phyloP scores from a whole-genome alignment of 1,140 invertebrate species.

The Conus ventricosus region DNA sequence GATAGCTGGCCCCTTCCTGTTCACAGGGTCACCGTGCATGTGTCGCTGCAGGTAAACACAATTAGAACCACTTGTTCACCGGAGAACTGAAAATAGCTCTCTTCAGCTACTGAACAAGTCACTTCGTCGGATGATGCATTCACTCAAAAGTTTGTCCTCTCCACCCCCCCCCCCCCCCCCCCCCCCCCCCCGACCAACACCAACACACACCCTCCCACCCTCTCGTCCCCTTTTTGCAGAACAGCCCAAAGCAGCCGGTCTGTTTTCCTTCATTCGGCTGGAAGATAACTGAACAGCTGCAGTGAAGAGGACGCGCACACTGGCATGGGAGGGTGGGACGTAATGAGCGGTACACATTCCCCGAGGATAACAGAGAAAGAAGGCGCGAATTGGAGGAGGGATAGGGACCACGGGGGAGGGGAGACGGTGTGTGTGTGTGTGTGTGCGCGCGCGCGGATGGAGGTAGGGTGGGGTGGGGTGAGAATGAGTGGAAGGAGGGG shows the following conservation, averaged over 20 bases:
- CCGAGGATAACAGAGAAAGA: slow-evolving; percentile 15
- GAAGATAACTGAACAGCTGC: not conserved
- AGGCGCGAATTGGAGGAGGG: not conserved
- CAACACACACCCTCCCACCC: slow-evolving; percentile 18
- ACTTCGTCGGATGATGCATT: too few species aligned
- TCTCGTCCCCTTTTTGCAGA: too few species aligned
- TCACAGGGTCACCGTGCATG: too few species aligned
- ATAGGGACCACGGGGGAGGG: slow-evolving; percentile 2
- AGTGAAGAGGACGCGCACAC: not conserved
- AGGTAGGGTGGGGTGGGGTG: too few species aligned
- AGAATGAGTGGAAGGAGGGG: slow-evolving; percentile 6
- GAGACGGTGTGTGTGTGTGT: not conserved
- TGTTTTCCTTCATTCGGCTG: slow-evolving; percentile 8
- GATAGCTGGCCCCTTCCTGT: too few species aligned
- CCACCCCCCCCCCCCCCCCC: slow-evolving; percentile 35
- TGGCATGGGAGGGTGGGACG: not conserved
- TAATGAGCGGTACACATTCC: not conserved
- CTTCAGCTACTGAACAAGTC: too few species aligned
- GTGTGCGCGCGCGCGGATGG: too few species aligned
- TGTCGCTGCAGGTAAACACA: too few species aligned
- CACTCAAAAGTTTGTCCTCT: not conserved
- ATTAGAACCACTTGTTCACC: too few species aligned
- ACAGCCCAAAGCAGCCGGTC: not conserved
- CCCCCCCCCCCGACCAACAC: slow-evolving; percentile 37
- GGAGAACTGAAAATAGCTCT: too few species aligned